Evolutionary conservation across 53 echinoderm and acorn worm species (phyloP), one percentile per base, ranked within the genome.

Genomic region (Mesocentrotus franciscanus): DNA sequence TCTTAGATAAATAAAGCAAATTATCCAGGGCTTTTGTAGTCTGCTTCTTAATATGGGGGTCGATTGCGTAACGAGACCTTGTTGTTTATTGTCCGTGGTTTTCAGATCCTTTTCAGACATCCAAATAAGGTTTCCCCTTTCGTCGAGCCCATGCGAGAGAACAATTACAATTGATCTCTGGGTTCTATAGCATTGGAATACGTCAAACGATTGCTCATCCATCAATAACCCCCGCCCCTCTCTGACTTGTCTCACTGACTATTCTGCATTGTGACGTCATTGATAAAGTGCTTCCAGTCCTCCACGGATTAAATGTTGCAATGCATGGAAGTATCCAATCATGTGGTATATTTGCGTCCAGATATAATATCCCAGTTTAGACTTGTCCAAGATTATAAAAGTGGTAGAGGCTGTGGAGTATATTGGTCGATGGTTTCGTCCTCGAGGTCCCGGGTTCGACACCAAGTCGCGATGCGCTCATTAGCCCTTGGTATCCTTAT

Each of bases 41-140:
- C 74, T 32, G 6, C 22, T 76, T 12, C 32, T 75, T 29, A 11
- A 32, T 30, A 13, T 33, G 33, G 22, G 81, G 81, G 42, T 81
- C 36, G 18, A 81, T 79, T 79, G 42, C 81, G 81, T 81, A 36
- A 81, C 42, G 22, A 81, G 81, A 20, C 42, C 81, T 81, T 81
- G 42, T 81, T 81, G 81, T 81, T 36, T 81, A 81, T 81, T 81
- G 42, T 39, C 74, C 74, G 30, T 29, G 11, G 29, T 30, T 32
- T 14, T 30, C 17, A 13, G 42, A 18, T 20, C 81, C 78, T 18
- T 36, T 81, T 81, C 81, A 81, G 42, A 81, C 14, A 42, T 42
- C 81, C 81, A 81, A 81, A 42, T 39, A 39, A 29, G 74, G 74
- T 74, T 74, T 74, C 74, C 10, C 74, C 29, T 10, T 71, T 30